Percentiles rank a stretch among this genome's conserved stretches.
phyloP scores from a whole-genome alignment of 2,113 vertebrate genomes.

The Psilopsiagon aymara region DNA sequence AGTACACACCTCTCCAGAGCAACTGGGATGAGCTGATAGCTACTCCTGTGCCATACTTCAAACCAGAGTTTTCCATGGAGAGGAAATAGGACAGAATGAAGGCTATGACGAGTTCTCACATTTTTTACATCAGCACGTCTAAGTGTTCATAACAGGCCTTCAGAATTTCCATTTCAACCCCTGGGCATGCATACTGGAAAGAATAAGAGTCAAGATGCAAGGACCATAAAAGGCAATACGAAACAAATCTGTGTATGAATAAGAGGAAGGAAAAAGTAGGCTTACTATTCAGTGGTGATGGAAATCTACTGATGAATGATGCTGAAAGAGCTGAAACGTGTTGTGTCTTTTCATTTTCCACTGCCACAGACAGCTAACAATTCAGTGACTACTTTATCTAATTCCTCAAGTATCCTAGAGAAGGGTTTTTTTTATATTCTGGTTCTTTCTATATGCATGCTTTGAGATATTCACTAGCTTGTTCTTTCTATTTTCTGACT shows the following conservation, averaged over 20 bases:
- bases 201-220: neutral
- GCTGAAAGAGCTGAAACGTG: neutral
- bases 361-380: neutral
- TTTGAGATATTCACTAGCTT: neutral
- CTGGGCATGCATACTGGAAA: neutral
- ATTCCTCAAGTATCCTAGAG: neutral
- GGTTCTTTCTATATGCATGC: neutral
- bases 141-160: accelerated
- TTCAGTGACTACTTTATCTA: neutral
- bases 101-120: neutral
- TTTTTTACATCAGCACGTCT: neutral
- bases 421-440: neutral
- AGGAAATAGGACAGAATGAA: neutral
- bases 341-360: neutral
- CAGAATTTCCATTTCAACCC: neutral
- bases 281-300: neutral
- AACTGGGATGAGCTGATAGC: neutral
- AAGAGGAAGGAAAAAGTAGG: neutral
- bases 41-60: neutral
- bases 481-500: neutral
- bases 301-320: neutral
- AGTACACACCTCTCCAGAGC: neutral
- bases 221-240: neutral
- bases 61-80: neutral
- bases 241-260: neutral